A percentile compares a stretch with the other conserved stretches of the same genome.
phyloP scores from a whole-genome alignment of 2,797 vertebrate genomes.

The Serranus cabrilla region DNA sequence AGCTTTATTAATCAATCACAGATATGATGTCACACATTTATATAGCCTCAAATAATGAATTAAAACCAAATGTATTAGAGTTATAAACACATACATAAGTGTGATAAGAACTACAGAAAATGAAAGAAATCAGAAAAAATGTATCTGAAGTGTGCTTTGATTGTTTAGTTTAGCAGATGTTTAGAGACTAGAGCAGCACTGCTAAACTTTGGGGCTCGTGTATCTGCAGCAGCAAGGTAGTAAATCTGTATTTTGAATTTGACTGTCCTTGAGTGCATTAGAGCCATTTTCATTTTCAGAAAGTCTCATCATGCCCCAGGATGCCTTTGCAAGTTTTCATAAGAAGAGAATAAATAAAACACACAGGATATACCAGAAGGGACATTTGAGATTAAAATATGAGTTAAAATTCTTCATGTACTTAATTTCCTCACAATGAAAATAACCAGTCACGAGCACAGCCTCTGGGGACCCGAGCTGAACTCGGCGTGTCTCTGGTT shows the following conservation, averaged over 20 bases:
- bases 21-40: too few relatives aligned
- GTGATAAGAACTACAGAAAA: too few relatives aligned
- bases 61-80: too few relatives aligned
- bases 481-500: neutral
- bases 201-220: neutral
- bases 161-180: neutral
- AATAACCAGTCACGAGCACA: neutral
- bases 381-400: too few relatives aligned
- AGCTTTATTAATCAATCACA: too few relatives aligned
- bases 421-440: neutral
- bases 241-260: neutral
- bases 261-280: neutral
- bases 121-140: too few relatives aligned
- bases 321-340: constrained; percentile 1
- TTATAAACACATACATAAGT: too few relatives aligned
- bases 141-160: neutral
- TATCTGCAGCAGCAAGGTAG: neutral
- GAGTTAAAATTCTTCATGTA: neutral
- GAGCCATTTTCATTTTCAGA: neutral
- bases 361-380: neutral
- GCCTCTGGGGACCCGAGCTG: neutral
- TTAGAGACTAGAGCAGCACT: neutral
- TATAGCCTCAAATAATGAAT: too few relatives aligned
- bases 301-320: neutral
- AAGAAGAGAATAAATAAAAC: neutral